Percentiles rank a stretch among this genome's conserved stretches.
Evolutionary conservation across 1,140 invertebrate genomes (phyloP).

Genomic region (Phymastichus coffea): DNA sequence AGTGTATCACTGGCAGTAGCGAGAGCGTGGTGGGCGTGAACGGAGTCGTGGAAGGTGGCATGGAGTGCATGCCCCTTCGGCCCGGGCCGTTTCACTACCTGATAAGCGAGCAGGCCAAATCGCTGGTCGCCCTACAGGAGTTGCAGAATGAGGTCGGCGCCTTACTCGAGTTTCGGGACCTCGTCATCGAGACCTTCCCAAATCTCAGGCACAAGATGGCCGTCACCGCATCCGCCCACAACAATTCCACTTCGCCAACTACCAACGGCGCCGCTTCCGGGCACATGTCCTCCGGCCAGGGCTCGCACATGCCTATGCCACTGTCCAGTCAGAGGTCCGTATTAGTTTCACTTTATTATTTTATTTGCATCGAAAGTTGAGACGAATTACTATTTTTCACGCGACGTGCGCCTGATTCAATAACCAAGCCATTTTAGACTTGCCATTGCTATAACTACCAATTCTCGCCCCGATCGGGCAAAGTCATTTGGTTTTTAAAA

Average conservation of each 20-base stretch:
- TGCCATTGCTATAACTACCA: too few species aligned
- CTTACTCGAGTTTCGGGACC: constrained; percentile 82
- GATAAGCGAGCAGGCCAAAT: constrained; percentile 80
- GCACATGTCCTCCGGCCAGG: constrained; percentile 44
- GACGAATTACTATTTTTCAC: too few species aligned
- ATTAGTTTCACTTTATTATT: too few species aligned
- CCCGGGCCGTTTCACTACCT: constrained; percentile 73
- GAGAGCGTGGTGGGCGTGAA: constrained; percentile 47
- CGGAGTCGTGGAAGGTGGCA: constrained; percentile 60
- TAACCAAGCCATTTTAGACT: too few species aligned
- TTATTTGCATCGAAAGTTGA: too few species aligned
- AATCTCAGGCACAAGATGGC: constrained; percentile 81
- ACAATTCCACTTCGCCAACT: constrained; percentile 7
- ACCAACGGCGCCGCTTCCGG: constrained; percentile 39
- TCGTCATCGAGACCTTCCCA: constrained; percentile 89
- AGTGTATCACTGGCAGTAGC: too few species aligned
- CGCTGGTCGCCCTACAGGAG: constrained; percentile 75
- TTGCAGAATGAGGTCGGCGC: constrained; percentile 88
- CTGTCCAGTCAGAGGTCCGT: constrained; percentile 37
- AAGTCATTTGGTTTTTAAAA: too few species aligned
- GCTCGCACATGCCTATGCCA: constrained; percentile 45
- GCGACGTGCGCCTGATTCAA: too few species aligned
- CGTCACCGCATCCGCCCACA: constrained; percentile 51
- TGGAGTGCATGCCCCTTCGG: constrained; percentile 72
- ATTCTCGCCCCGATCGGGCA: too few species aligned